phyloP scores from a whole-genome alignment of 1,140 invertebrate species.

The Branchinecta lynchi region DNA sequence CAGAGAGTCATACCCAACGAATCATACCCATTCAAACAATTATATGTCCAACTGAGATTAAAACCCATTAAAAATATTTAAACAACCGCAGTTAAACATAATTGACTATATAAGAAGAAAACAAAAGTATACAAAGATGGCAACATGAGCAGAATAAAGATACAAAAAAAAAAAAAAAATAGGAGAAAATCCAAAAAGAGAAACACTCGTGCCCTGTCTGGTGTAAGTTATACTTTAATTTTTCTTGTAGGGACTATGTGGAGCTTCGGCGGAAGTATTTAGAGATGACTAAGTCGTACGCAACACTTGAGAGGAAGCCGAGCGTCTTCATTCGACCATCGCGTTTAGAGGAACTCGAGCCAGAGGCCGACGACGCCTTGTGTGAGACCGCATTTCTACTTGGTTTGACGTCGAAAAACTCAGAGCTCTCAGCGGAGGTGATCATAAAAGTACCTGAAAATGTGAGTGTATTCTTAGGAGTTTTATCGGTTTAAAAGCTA shows the following conservation, averaged over 20 bases:
- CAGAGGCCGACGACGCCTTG: not conserved
- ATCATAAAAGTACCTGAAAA: not conserved
- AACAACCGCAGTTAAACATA: too few relatives aligned
- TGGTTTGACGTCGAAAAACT: not conserved
- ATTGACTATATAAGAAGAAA: not conserved
- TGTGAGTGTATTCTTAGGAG: not conserved
- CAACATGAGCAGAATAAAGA: too few relatives aligned
- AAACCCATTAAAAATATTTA: too few relatives aligned
- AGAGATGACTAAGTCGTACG: not conserved
- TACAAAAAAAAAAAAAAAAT: too few relatives aligned
- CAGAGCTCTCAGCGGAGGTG: not conserved
- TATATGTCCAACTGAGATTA: too few relatives aligned
- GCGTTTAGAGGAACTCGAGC: not conserved
- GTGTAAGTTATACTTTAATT: not conserved
- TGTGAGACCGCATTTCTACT: not conserved
- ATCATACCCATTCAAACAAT: too few relatives aligned
- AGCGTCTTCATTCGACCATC: not conserved
- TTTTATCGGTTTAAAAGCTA: not conserved
- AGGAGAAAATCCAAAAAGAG: too few relatives aligned
- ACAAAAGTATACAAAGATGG: not conserved
- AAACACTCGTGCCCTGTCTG: not conserved
- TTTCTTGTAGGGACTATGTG: not conserved
- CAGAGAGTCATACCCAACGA: too few relatives aligned
- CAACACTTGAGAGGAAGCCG: not conserved
- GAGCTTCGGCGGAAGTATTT: not conserved